A percentile compares a stretch with the other conserved stretches of the same genome.
phyloP scores from a whole-genome alignment of 1,140 invertebrate species.

The Drosophila ercepeae region DNA sequence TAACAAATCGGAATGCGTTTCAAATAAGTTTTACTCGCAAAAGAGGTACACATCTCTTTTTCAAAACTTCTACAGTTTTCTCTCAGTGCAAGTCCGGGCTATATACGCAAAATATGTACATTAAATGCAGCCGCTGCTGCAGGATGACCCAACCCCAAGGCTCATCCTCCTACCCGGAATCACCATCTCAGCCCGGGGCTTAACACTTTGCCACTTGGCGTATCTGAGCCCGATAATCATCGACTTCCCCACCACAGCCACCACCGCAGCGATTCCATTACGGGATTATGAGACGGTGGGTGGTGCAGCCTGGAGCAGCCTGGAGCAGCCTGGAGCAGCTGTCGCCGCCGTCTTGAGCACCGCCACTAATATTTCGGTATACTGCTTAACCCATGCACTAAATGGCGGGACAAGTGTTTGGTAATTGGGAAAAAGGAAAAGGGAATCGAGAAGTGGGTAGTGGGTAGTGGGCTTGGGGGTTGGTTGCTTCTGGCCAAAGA shows the following conservation, averaged over 20 bases:
- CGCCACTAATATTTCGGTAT: slow-evolving; percentile 73
- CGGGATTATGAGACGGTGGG: slow-evolving; percentile 5
- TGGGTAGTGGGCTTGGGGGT: slow-evolving; percentile 5
- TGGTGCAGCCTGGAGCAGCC: slow-evolving; percentile 45
- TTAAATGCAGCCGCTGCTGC: slow-evolving; percentile 69
- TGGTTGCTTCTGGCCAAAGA: slow-evolving; percentile 22
- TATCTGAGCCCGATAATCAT: slow-evolving; percentile 34
- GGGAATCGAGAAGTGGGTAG: neutral
- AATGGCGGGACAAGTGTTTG: slow-evolving; percentile 78
- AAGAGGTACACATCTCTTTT: too few species aligned
- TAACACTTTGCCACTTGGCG: slow-evolving; percentile 47
- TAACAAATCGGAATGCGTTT: too few species aligned
- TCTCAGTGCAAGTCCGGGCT: slow-evolving; percentile 5
- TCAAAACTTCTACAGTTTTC: neutral
- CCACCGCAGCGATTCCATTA: neutral
- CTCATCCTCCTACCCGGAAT: neutral
- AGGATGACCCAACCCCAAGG: slow-evolving; percentile 21
- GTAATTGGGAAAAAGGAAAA: neutral
- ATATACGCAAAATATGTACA: slow-evolving; percentile 34
- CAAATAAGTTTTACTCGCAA: too few species aligned
- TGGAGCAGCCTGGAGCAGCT: slow-evolving; percentile 48
- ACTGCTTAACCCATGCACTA: slow-evolving; percentile 77
- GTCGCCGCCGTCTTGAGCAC: slow-evolving; percentile 51
- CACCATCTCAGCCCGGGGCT: slow-evolving; percentile 36
- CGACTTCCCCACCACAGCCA: slow-evolving; percentile 5